Conservation (phyloP, 2,113 vertebrate genomes). For the Brachypteracias leptosomus region DNA sequence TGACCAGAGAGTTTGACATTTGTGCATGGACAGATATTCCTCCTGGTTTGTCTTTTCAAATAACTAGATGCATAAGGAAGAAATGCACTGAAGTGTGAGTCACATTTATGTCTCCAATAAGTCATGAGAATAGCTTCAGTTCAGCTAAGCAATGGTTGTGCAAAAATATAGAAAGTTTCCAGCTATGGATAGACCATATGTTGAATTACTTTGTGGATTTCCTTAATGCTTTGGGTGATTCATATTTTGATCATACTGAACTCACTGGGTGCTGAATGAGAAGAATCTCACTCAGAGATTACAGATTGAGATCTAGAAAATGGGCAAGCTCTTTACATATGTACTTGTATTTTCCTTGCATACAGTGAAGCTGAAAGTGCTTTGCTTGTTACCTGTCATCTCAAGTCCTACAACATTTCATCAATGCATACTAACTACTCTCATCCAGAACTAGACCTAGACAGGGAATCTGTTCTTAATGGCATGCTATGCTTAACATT, state of each 20-base stretch:
- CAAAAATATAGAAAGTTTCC: background rate
- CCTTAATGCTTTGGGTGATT: background rate
- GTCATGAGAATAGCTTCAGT: background rate
- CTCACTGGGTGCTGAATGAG: background rate
- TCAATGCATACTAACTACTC: background rate
- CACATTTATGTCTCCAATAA: background rate
- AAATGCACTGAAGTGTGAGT: background rate
- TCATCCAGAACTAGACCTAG: background rate
- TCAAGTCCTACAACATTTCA: background rate
- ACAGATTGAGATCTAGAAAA: background rate
- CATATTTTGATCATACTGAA: background rate
- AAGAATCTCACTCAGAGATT: background rate
- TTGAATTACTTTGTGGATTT: background rate
- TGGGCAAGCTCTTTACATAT: background rate
- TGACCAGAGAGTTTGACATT: background rate
- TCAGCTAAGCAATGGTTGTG: background rate
- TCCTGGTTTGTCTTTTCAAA: background rate
- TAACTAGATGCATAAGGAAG: background rate
- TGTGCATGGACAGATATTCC: background rate
- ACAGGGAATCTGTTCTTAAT: background rate
- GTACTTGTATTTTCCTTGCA: background rate
- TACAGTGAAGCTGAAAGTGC: background rate
- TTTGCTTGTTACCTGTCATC: background rate
- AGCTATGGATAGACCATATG: background rate
- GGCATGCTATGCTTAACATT: background rate